Base-by-base conservation (phyloP, 2,113 vertebrate genomes). In the Silurus asotus region DNA sequence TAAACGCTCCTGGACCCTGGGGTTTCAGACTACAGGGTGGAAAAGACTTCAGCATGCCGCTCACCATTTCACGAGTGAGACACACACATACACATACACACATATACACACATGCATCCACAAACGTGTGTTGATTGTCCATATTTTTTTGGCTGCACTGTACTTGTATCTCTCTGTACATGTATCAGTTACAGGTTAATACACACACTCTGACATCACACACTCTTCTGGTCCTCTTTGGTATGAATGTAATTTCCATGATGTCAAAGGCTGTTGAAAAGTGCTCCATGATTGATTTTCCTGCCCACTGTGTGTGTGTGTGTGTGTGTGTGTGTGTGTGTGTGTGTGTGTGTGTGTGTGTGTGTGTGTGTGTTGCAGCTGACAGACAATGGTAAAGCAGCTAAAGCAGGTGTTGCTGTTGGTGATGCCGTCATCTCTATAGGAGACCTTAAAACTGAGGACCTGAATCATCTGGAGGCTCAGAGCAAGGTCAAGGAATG, bases 401-500 rank as follows among this genome's bases (percentile, higher is more conserved):
- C 95, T 67, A 96, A 93, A 91, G 96, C 96, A 0, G 94, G 96
- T 0, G 95, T 99, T 20, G 93, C 94, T 4, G 96, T 99, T 48
- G 97, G 98, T 14, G 98, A 99, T 58, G 88, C 96, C 91, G 97
- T 99, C 90, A 93, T 98, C 88, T 97, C 95, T 91, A 99, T 99
- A 45, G 97, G 97, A 49, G 98, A 97, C 65, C 95, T 99, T 91
- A 94, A 94, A 89, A 96, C 98, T 0, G 96, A 98, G 0, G 95
- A 96, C 69, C 98, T 99, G 97, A 98, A 98, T 92, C 97, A 99
- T 84, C 95, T 99, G 59, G 98, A 99, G 93, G 98, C 98, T 70
- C 98, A 99, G 92, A 99, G 98, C 95, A 99, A 98, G 94, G 99
- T 99, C 92, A 99, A 99, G 92, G 96, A 93, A 11, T 97, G 97